Evolutionary conservation across 35 echinoderm and acorn worm genomes (phyloP).

Genomic region (Ophioderma brevispina): DNA sequence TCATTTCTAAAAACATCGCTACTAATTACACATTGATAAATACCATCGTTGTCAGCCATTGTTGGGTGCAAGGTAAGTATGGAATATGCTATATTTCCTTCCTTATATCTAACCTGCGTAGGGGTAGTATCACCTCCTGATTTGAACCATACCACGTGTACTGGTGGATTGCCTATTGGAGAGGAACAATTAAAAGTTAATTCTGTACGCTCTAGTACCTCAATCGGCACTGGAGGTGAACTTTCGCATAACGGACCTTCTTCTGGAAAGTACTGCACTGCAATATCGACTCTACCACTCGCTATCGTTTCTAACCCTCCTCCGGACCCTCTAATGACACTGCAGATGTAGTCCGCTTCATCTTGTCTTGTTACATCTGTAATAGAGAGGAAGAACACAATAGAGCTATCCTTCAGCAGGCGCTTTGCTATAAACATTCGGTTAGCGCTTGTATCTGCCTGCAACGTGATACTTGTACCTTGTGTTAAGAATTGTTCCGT

Average conservation of each 20-base stretch:
- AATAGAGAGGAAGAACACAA: not conserved
- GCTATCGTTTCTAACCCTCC: not conserved
- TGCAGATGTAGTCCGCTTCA: not conserved
- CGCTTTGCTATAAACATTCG: not conserved
- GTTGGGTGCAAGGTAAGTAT: not conserved
- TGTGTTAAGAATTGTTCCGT: not conserved
- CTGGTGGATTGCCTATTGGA: not conserved
- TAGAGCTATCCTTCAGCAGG: not conserved
- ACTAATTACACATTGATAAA: not conserved
- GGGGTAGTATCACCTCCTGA: not conserved
- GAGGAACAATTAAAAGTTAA: not conserved
- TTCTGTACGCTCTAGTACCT: not conserved
- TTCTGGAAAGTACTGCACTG: not conserved
- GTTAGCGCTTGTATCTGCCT: not conserved
- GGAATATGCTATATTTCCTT: not conserved
- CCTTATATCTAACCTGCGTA: not conserved
- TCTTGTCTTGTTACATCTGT: not conserved
- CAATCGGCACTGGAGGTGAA: not conserved
- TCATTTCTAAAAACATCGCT: not conserved
- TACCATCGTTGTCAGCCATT: not conserved
- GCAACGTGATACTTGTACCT: not conserved
- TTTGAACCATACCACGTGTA: not conserved
- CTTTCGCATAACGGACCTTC: not conserved
- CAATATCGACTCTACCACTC: not conserved
- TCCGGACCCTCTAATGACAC: not conserved